Evolutionary conservation across 2,113 vertebrate genomes (phyloP).

Genomic region (Perca fluviatilis): DNA sequence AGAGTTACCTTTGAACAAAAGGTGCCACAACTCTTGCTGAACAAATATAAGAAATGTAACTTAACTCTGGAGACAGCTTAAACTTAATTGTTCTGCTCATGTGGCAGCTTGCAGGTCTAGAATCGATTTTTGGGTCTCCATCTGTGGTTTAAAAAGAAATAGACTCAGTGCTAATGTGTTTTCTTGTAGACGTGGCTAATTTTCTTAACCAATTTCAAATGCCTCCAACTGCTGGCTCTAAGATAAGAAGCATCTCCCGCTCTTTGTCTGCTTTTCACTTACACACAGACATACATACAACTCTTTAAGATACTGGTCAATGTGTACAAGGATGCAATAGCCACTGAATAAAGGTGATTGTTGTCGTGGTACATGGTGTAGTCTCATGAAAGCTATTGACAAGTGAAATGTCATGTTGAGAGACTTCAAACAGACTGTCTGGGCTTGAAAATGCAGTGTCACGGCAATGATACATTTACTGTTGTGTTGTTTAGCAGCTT

Average conservation of each 20-base stretch:
- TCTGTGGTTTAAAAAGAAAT: constrained; percentile 14
- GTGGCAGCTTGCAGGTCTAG: not conserved
- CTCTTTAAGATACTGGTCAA: constrained; percentile 3
- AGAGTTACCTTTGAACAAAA: constrained; percentile 9
- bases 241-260: constrained; percentile 23
- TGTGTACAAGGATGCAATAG: constrained; percentile 15
- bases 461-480: not conserved
- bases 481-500: not conserved
- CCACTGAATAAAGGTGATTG: constrained; percentile 26
- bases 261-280: not conserved
- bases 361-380: not conserved
- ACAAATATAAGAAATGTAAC: constrained; percentile 29
- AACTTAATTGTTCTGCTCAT: constrained; percentile 15
- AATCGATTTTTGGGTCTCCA: constrained; percentile 42
- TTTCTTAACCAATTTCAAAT: constrained; percentile 17
- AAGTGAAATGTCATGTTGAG: constrained; percentile 10
- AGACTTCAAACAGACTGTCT: constrained; percentile 24
- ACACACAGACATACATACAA: constrained; percentile 14
- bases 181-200: not conserved
- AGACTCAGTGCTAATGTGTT: constrained; percentile 9
- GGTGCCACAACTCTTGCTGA: not conserved
- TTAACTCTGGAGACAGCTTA: constrained; percentile 19
- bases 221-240: constrained; percentile 14
- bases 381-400: constrained; percentile 18
- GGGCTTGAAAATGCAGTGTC: constrained; percentile 1